Percentiles rank a stretch among this genome's conserved stretches.
Conservation (phyloP, 2,797 vertebrate species). For the Margarornis squamiger region DNA sequence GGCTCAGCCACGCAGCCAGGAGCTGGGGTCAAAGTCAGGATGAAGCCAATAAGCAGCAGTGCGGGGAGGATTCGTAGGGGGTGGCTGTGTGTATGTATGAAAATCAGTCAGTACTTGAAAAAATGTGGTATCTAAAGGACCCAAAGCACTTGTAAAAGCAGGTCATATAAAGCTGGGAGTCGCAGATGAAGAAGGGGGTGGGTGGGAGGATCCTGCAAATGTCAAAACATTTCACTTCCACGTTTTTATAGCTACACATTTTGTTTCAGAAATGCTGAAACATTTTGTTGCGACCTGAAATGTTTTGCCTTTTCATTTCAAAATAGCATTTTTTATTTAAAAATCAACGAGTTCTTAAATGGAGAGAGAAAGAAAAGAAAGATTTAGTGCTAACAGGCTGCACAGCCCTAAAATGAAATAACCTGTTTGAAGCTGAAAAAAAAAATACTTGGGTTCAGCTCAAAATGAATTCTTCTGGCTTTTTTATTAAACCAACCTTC, state of each 20-base stretch:
- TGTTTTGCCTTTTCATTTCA: slow-evolving; percentile 58
- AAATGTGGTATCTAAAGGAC: neutral
- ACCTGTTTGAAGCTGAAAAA: neutral
- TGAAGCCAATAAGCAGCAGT: neutral
- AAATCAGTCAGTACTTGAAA: neutral
- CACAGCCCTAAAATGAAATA: neutral
- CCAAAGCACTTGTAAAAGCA: neutral
- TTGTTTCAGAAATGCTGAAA: slow-evolving; percentile 44
- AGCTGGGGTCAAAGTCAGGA: neutral
- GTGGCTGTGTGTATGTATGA: fast-evolving
- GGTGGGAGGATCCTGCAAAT: slow-evolving; percentile 28
- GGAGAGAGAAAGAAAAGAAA: neutral
- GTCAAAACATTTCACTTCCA: slow-evolving; percentile 58
- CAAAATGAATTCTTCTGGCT: neutral
- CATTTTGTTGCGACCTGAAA: slow-evolving; percentile 46
- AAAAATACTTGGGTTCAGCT: neutral
- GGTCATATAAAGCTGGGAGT: neutral
- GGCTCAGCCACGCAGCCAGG: neutral
- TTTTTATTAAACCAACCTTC: slow-evolving; percentile 36
- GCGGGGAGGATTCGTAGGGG: fast-evolving
- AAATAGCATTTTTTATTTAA: slow-evolving; percentile 44
- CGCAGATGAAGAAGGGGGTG: slow-evolving; percentile 33
- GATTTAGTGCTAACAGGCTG: neutral
- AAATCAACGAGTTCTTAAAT: slow-evolving; percentile 40
- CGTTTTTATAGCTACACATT: slow-evolving; percentile 19